Percentiles rank a stretch among this genome's conserved stretches.
Conservation (phyloP, 92 coral and sea anemone genomes). For the Desmophyllum pertusum region DNA sequence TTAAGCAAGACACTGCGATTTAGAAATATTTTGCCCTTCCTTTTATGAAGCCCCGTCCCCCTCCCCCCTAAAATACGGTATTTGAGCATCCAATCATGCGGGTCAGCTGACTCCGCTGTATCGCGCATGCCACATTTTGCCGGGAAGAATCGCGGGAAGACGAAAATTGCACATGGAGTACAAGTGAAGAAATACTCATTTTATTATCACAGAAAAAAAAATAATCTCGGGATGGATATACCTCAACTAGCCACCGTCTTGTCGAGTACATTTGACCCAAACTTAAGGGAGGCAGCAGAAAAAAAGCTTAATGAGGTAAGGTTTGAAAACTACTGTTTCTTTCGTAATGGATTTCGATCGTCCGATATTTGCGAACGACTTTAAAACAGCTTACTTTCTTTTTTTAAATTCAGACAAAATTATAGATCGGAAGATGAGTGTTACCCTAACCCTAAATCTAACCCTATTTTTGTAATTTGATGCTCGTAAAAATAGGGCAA, state of each 20-base stretch:
- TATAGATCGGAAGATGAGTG: background rate
- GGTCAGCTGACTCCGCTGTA: constrained; percentile 29
- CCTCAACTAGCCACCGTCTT: constrained; percentile 86
- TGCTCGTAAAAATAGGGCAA: background rate
- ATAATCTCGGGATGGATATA: constrained; percentile 70
- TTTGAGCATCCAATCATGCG: background rate
- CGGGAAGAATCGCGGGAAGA: constrained; percentile 38
- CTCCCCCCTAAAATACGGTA: too few relatives aligned
- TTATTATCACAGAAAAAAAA: background rate
- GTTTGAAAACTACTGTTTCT: background rate
- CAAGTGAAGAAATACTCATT: background rate
- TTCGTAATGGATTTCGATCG: background rate
- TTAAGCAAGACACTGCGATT: too few relatives aligned
- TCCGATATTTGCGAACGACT: constrained; percentile 7
- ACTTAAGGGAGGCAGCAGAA: constrained; percentile 88
- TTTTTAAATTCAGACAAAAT: background rate
- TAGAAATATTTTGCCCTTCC: too few relatives aligned
- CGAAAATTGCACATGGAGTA: constrained; percentile 41
- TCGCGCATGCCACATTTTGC: constrained; percentile 40
- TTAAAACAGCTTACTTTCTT: background rate
- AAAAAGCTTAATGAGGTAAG: constrained; percentile 90
- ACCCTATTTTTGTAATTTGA: background rate
- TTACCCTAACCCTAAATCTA: background rate
- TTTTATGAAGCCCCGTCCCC: too few relatives aligned
- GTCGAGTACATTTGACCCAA: constrained; percentile 95